A percentile compares a stretch with the other conserved stretches of the same genome.
These are phyloP conservation scores for Fragum sueziense DNA, from an alignment of 2,888 invertebrate species.

Conservation along the genomic window DNA sequence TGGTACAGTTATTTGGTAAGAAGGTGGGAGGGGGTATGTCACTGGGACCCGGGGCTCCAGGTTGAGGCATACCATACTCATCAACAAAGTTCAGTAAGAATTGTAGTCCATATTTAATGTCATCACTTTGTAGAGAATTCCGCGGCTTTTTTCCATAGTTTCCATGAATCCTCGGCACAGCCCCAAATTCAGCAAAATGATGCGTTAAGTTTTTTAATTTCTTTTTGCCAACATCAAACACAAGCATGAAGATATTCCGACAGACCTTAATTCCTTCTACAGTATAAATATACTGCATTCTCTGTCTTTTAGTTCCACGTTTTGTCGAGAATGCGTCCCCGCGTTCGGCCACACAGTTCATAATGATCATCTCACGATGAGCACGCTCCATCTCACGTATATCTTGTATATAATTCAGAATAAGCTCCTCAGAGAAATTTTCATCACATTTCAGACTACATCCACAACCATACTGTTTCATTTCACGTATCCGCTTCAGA, in stretches of 20 bases:
- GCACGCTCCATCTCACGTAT: neutral
- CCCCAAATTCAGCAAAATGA: constrained; percentile 11
- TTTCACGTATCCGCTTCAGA: neutral
- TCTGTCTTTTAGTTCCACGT: neutral
- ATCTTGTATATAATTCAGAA: neutral
- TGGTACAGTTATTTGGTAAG: neutral
- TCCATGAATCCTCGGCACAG: constrained; percentile 25
- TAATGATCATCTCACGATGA: neutral
- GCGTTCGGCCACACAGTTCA: neutral
- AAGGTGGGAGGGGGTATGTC: neutral
- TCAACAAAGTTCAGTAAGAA: neutral
- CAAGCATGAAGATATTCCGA: neutral
- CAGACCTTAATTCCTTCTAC: neutral
- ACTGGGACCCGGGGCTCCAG: neutral
- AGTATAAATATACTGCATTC: neutral
- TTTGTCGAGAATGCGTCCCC: neutral
- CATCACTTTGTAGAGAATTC: constrained; percentile 8
- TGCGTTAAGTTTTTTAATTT: neutral
- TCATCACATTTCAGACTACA: neutral
- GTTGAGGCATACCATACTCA: neutral
- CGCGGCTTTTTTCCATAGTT: constrained; percentile 20
- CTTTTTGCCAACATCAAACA: constrained; percentile 10
- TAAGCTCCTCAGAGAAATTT: neutral
- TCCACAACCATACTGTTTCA: neutral
- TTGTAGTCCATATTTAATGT: neutral